Evolutionary conservation across 2,113 vertebrate species (phyloP).

Genomic region (Cyanoliseus patagonus): DNA sequence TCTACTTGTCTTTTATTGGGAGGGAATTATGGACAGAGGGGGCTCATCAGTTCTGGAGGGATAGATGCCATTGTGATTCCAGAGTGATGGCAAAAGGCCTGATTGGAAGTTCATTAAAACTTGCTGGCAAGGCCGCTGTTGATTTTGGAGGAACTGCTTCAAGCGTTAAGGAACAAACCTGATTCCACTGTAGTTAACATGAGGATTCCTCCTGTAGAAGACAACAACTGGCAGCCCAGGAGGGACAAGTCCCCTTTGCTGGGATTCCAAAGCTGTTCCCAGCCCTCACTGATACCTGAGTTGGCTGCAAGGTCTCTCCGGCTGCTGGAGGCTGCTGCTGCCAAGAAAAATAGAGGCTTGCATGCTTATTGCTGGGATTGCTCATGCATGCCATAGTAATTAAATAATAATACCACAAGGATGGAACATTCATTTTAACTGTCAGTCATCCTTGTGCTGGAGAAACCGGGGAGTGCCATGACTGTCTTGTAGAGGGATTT

Average conservation of each 20-base stretch:
- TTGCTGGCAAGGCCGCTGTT: neutral
- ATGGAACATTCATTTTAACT: slow-evolving; percentile 45
- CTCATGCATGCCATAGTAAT: slow-evolving; percentile 70
- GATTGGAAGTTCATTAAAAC: neutral
- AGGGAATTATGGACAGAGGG: neutral
- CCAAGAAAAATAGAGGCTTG: slow-evolving; percentile 64
- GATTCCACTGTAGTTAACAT: neutral
- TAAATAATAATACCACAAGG: slow-evolving; percentile 65
- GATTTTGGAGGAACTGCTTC: neutral
- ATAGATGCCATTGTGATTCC: neutral
- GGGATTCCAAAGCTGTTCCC: neutral
- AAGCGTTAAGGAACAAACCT: neutral
- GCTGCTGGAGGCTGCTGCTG: slow-evolving; percentile 30
- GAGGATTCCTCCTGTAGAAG: neutral
- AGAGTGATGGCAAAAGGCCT: neutral
- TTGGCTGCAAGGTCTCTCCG: slow-evolving; percentile 22
- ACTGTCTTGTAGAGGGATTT: neutral
- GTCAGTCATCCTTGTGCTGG: slow-evolving; percentile 40
- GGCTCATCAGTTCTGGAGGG: neutral
- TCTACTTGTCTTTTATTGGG: neutral
- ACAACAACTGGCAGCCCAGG: neutral
- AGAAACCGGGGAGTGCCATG: neutral
- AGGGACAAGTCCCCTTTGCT: neutral
- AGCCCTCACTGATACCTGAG: slow-evolving; percentile 15
- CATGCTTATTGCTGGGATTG: slow-evolving; percentile 40